Base-by-base conservation (phyloP, 2,888 invertebrate genomes). In the Cyaniris semiargus region DNA sequence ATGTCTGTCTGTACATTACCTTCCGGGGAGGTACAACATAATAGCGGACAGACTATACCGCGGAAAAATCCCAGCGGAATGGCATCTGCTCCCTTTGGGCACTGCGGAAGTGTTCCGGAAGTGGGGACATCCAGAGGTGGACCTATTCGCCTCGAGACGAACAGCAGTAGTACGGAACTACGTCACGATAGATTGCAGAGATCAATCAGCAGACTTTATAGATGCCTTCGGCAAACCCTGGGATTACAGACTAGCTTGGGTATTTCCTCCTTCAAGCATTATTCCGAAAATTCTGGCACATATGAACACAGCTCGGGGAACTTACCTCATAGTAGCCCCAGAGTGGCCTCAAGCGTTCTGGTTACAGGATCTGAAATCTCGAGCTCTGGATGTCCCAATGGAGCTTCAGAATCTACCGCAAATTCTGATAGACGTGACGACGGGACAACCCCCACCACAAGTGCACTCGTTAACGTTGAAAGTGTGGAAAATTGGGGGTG, bases 231-330 rank as follows among this genome's bases (percentile, higher is more conserved):
- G 81, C 76, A 75, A 76, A 53, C 44, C 10, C 3, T 82, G 82
- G 82, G 5, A 78, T 0, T 80, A 76, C 79, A 78, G 21, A 6
- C 79, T 82, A 1, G 81, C 79, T 3, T 82, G 80, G 81, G 60
- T 82, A 4, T 83, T 84, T 74, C 82, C 82, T 6, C 83, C 83
- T 2, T 83, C 83, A 7, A 75, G 76, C 10, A 76, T 83, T 34
- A 81, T 84, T 7, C 83, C 82, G 6, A 70, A 80, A 15, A 81
- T 82, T 3, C 76, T 83, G 6, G 66, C 38, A 8, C 83, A 84
- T 56, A 78, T 83, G 8, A 78, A 81, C 23, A 21, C 31, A n/a
- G 78, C 81, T 1, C 78, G 27, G n/a, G 82, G 83, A 2, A 58
- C 18, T 8, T 82, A 80, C 71, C 72, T 82, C 6, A 7, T 83